These are phyloP conservation scores for Triplophysa dalaica DNA, from an alignment of 2,113 vertebrate genomes.

Conservation along the genomic window DNA sequence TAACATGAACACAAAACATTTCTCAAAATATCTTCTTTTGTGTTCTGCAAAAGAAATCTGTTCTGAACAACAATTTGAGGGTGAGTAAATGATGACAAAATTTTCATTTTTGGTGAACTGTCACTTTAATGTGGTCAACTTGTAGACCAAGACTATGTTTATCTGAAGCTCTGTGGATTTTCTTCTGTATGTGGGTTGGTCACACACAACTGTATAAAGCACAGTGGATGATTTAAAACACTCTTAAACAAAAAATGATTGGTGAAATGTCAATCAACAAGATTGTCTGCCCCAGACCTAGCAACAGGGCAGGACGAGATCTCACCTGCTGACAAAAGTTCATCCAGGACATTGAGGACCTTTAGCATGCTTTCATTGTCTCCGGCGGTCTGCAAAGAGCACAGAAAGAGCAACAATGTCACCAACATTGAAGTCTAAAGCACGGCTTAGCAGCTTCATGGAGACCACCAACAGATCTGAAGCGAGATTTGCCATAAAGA, in stretches of 20 bases:
- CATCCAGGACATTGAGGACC: constrained; percentile 82
- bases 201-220: too few relatives aligned
- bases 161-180: background rate
- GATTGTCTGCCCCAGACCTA: background rate
- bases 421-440: constrained; percentile 6
- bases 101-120: too few relatives aligned
- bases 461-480: background rate
- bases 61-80: too few relatives aligned
- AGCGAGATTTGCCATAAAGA: background rate
- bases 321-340: constrained; percentile 88
- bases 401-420: constrained; percentile 44
- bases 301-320: background rate
- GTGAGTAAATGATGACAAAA: too few relatives aligned
- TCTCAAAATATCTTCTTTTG: too few relatives aligned
- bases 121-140: too few relatives aligned
- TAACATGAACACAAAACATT: too few relatives aligned
- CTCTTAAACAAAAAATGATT: background rate
- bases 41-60: too few relatives aligned
- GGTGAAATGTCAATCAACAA: background rate
- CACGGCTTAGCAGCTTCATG: background rate
- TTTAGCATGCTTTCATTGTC: constrained; percentile 80
- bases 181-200: too few relatives aligned
- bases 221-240: too few relatives aligned
- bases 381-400: constrained; percentile 76
- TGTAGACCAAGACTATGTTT: background rate